These are phyloP conservation scores for Macrotus californicus DNA, from an alignment of 2,113 vertebrate species.

Conservation along the genomic window DNA sequence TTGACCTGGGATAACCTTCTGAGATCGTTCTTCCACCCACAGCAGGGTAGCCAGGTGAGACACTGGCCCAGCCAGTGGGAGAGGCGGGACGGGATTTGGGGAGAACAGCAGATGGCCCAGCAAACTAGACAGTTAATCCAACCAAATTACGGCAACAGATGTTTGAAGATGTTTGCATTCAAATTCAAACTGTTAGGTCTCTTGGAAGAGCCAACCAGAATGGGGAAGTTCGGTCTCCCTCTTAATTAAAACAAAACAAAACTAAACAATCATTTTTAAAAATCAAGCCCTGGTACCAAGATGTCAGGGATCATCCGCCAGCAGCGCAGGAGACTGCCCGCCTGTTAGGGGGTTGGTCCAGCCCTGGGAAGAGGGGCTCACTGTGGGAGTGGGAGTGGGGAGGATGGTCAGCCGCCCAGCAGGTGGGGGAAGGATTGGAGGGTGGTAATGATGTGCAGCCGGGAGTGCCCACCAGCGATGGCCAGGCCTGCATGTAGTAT, in stretches of 20 bases:
- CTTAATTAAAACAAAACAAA: slow-evolving; percentile 68
- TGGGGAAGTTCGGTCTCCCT: slow-evolving; percentile 34
- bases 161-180: slow-evolving; percentile 66
- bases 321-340: neutral
- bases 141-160: slow-evolving; percentile 77
- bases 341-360: neutral
- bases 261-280: slow-evolving; percentile 59
- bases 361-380: neutral
- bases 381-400: accelerated
- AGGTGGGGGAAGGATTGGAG: slow-evolving; percentile 78
- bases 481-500: slow-evolving; percentile 73
- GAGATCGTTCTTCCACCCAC: neutral
- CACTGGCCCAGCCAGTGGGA: neutral
- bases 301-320: neutral
- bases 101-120: slow-evolving; percentile 59
- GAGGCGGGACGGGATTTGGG: slow-evolving; percentile 16
- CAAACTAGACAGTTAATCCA: slow-evolving; percentile 71
- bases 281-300: neutral
- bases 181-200: slow-evolving; percentile 62
- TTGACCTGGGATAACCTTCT: neutral
- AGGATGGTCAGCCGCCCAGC: slow-evolving; percentile 58
- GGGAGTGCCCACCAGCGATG: slow-evolving; percentile 80
- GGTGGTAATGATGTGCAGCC: slow-evolving; percentile 80
- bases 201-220: slow-evolving; percentile 61
- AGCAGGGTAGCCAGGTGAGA: slow-evolving; percentile 19